Conservation (phyloP, 2,888 invertebrate species). For the Tryphoninae sp. region DNA sequence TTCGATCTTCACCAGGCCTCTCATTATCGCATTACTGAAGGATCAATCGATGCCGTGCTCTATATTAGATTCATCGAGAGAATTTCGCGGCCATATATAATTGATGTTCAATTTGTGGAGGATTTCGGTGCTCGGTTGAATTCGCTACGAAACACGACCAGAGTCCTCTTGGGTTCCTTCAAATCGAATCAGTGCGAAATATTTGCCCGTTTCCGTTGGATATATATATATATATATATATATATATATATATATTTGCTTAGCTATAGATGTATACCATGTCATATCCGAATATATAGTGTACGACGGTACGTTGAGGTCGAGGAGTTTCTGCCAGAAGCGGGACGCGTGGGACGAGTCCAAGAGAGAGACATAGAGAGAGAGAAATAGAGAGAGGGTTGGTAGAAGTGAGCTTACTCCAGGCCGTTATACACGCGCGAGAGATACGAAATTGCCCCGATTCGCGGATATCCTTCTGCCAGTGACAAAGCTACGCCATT, state of each 20-base stretch:
- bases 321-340: constrained; percentile 28
- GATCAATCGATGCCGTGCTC: constrained; percentile 2
- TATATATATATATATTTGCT: neutral
- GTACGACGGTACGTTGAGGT: constrained; percentile 1
- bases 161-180: constrained; percentile 4
- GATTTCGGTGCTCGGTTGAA: neutral
- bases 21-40: constrained; percentile 13
- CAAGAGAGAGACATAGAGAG: neutral
- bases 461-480: constrained; percentile 73
- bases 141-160: neutral
- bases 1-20: neutral
- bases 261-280: neutral
- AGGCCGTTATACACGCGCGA: constrained; percentile 42
- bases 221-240: neutral
- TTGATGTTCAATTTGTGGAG: constrained; percentile 21
- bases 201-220: neutral
- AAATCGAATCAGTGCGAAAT: constrained; percentile 33
- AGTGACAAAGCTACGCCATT: constrained; percentile 76
- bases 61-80: constrained; percentile 1
- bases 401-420: constrained; percentile 16
- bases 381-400: neutral
- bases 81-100: neutral
- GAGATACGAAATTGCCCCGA: constrained; percentile 74
- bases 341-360: constrained; percentile 2
- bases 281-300: neutral